Evolutionary conservation across 2,888 invertebrate species (phyloP).

Genomic region (Lasioglossum vierecki): DNA sequence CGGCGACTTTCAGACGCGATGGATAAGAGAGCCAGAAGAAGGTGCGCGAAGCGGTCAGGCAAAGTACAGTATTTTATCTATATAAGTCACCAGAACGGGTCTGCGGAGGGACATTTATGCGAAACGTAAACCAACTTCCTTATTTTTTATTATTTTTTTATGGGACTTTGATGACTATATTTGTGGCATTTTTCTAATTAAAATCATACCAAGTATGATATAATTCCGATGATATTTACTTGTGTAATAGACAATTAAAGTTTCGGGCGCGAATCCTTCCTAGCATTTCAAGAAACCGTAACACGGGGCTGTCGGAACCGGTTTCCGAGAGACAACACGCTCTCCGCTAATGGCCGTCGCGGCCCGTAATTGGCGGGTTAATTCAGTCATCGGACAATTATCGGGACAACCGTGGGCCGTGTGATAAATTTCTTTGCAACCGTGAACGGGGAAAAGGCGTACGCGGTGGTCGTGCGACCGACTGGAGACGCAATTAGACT

Average conservation of each 20-base stretch:
- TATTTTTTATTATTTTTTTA: no score
- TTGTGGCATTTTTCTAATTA: no score
- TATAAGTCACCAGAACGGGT: no score
- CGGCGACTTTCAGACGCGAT: neutral
- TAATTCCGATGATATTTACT: no score
- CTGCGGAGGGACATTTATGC: no score
- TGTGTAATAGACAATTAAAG: no score
- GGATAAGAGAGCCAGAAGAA: neutral
- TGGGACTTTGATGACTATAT: no score
- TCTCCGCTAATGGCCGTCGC: conserved; percentile 35
- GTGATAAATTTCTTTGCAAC: conserved; percentile 57
- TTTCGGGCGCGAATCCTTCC: no score
- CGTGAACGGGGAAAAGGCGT: neutral
- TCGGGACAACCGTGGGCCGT: conserved; percentile 35
- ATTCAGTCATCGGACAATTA: conserved; percentile 47
- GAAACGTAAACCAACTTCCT: no score
- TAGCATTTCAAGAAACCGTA: neutral
- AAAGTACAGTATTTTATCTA: no score
- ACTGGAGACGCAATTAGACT: conserved; percentile 65
- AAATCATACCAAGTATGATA: no score
- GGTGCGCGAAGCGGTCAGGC: neutral
- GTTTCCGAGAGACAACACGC: neutral
- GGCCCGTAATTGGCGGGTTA: conserved; percentile 33
- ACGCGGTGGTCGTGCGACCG: neutral
- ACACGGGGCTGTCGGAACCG: neutral